phyloP scores from a whole-genome alignment of 1,140 invertebrate genomes.

The Physella acuta region DNA sequence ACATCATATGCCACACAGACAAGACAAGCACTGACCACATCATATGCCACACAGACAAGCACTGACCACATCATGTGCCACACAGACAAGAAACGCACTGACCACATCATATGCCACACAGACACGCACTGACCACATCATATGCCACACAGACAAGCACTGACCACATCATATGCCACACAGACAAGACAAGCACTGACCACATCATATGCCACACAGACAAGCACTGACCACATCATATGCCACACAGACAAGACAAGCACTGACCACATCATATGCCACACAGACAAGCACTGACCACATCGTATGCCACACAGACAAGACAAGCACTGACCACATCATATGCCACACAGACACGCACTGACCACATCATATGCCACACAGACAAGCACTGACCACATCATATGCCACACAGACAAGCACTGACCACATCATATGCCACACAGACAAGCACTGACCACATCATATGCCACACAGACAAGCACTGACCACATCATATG shows the following conservation, averaged over 20 bases:
- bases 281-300: conserved; percentile 64
- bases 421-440: conserved; percentile 77
- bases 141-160: conserved; percentile 17
- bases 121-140: too few relatives aligned
- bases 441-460: too few relatives aligned
- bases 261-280: too few relatives aligned
- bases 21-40: conserved; percentile 70
- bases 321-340: too few relatives aligned
- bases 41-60: conserved; percentile 80
- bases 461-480: background rate
- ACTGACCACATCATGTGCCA: too few relatives aligned
- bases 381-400: too few relatives aligned
- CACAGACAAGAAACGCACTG: conserved; percentile 38
- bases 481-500: conserved; percentile 73
- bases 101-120: conserved; percentile 85
- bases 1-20: background rate
- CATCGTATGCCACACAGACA: conserved; percentile 82
- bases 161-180: conserved; percentile 83
- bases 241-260: too few relatives aligned
- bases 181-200: too few relatives aligned
- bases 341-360: background rate
- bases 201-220: background rate
- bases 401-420: background rate
- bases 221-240: conserved; percentile 71
- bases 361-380: conserved; percentile 80